Evolutionary conservation across 2,888 invertebrate species (phyloP), one percentile per base, ranked within the genome.

Genomic region (Andrena flavipes): DNA sequence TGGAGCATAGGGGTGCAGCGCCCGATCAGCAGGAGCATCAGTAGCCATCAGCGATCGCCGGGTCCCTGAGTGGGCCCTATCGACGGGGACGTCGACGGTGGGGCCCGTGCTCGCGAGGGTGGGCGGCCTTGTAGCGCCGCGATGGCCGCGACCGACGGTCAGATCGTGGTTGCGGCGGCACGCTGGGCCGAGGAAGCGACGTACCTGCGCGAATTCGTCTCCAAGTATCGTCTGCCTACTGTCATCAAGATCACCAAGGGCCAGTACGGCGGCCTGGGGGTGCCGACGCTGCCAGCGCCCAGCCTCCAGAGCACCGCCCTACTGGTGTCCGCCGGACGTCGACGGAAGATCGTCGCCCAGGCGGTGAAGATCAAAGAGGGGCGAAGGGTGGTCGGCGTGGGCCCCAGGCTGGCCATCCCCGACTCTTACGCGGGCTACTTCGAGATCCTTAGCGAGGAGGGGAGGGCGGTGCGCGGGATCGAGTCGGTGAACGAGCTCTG

Each of bases 171-270:
- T 94, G 97, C 97, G 93, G 97, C 97, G 88, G 97, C 97, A 80
- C 96, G 97, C 92, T 95, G 96, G 96, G 95, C 96, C 77, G 97
- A 97, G 92, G 97, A 97, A 91, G 96, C 96, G 75, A 95, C 95
- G 90, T 97, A 97, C 93, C 95, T 97, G 60, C 95, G 96, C 76
- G 97, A 97, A 93, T 97, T 96, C 93, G 96, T 97, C 90, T 95
- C 95, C 92, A 97, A 97, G 93, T 96, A 97, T 91, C 96, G 96
- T 76, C 94, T 97, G 80, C 99, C 99, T 16, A 97, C 96, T 89
- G 97, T 98, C 88, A 97, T 98, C 78, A 98, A 98, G 94, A 97
- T 99, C 92, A 97, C 98, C 91, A 98, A 98, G 94, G 99, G 99
- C 85, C 98, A 98, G 94, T 99, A 98, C 95, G 97, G 97, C 87